phyloP scores from a whole-genome alignment of 2,888 invertebrate species.

The Mactromeris polynyma region DNA sequence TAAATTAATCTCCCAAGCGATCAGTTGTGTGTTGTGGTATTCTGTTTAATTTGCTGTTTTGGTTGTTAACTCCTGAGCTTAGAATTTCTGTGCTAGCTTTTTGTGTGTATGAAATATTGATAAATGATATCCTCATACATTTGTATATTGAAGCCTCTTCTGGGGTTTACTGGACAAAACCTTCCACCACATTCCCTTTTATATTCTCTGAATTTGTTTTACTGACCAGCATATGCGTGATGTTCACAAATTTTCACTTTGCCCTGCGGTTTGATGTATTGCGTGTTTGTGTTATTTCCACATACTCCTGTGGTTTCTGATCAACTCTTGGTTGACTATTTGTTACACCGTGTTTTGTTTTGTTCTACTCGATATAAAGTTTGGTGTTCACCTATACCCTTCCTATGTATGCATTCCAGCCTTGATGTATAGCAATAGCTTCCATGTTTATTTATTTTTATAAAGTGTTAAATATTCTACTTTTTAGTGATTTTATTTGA shows the following conservation, averaged over 20 bases:
- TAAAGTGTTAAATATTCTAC: neutral
- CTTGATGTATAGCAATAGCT: constrained; percentile 21
- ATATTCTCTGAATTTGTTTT: neutral
- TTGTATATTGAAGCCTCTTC: neutral
- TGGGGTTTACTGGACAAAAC: neutral
- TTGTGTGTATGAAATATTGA: neutral
- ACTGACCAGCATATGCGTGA: neutral
- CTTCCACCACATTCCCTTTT: neutral
- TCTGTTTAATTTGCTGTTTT: too few relatives aligned
- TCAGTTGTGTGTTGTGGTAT: too few relatives aligned
- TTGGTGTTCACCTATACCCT: neutral
- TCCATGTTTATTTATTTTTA: constrained; percentile 11
- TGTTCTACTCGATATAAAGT: neutral
- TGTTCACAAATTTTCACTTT: neutral
- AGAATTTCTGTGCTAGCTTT: neutral
- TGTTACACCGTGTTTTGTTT: neutral
- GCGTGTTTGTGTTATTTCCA: neutral
- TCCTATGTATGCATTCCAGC: constrained; percentile 44
- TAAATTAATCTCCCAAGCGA: too few relatives aligned
- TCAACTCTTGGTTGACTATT: neutral
- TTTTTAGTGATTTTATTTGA: neutral
- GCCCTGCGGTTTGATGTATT: neutral
- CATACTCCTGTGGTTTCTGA: neutral
- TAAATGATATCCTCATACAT: too few relatives aligned
- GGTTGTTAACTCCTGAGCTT: too few relatives aligned